These are phyloP conservation scores for Drosophila incognita DNA, from an alignment of 2,888 invertebrate genomes.

Conservation along the genomic window DNA sequence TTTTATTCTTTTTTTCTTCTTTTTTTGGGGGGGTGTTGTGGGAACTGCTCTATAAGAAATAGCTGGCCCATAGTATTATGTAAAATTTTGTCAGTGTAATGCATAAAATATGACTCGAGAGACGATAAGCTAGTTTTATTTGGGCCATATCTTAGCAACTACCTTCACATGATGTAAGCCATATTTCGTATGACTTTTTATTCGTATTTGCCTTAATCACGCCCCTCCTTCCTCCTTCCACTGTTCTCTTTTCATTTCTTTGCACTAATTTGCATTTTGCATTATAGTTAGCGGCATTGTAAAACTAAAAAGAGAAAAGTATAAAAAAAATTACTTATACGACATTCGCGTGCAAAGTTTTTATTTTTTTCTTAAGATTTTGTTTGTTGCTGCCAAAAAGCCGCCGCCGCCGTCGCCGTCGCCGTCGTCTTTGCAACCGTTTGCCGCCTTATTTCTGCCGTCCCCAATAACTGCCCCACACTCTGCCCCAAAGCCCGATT, in stretches of 20 bases:
- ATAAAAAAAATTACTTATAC: constrained; percentile 61
- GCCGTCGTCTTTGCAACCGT: constrained; percentile 38
- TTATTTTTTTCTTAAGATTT: constrained; percentile 13
- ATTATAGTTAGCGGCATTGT: constrained; percentile 48
- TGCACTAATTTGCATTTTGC: constrained; percentile 71
- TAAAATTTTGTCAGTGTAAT: constrained; percentile 19
- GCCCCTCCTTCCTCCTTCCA: neutral
- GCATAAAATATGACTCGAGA: constrained; percentile 21
- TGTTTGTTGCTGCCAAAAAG: constrained; percentile 57
- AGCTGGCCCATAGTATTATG: constrained; percentile 19
- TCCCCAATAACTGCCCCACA: neutral
- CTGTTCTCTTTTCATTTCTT: constrained; percentile 14
- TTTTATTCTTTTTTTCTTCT: constrained; percentile 4
- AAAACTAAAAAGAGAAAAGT: constrained; percentile 12
- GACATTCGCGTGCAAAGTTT: constrained; percentile 74
- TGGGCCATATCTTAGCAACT: constrained; percentile 21
- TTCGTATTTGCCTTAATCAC: constrained; percentile 24
- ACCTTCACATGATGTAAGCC: constrained; percentile 54
- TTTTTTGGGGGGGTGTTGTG: constrained; percentile 37
- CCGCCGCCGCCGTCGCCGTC: constrained; percentile 54
- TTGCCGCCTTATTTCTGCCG: constrained; percentile 23
- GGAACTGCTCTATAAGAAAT: constrained; percentile 24
- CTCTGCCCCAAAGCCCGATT: constrained; percentile 1
- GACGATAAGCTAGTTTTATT: constrained; percentile 23
- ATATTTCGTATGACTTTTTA: constrained; percentile 44